Percentiles rank a stretch among this genome's conserved stretches.
These are phyloP conservation scores for Leontocebus nigricollis DNA, from an alignment of 2,797 vertebrate species.

Conservation along the genomic window DNA sequence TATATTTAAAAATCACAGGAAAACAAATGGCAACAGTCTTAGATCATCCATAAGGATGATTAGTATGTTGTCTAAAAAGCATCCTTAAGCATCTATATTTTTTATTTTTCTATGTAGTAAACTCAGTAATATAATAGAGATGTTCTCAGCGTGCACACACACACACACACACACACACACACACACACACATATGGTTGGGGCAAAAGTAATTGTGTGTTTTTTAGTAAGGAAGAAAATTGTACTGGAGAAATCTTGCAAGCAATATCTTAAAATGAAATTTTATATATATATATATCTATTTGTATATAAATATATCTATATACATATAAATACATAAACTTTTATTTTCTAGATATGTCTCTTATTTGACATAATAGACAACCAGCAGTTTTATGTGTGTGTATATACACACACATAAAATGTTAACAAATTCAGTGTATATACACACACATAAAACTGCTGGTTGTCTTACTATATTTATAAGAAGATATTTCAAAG, in stretches of 20 bases:
- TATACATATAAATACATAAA: background rate
- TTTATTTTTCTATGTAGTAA: background rate
- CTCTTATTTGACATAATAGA: background rate
- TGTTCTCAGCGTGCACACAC: background rate
- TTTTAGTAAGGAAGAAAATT: background rate
- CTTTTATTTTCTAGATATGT: background rate
- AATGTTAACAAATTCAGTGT: too few relatives aligned
- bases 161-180: background rate
- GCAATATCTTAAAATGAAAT: background rate
- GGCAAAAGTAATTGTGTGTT: background rate
- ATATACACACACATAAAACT: background rate
- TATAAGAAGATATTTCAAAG: background rate
- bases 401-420: accelerated
- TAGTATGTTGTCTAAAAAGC: background rate
- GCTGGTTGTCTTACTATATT: background rate
- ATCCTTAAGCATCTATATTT: background rate
- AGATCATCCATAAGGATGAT: background rate
- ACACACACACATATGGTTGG: background rate
- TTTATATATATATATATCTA: background rate
- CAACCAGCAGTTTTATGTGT: background rate
- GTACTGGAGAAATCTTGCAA: background rate
- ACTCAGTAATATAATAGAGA: background rate
- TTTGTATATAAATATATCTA: background rate
- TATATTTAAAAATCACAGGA: background rate
- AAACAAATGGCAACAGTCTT: background rate